Evolutionary conservation across 2,888 invertebrate species (phyloP), one percentile per base, ranked within the genome.

Genomic region (Tetheella fluctuosa): DNA sequence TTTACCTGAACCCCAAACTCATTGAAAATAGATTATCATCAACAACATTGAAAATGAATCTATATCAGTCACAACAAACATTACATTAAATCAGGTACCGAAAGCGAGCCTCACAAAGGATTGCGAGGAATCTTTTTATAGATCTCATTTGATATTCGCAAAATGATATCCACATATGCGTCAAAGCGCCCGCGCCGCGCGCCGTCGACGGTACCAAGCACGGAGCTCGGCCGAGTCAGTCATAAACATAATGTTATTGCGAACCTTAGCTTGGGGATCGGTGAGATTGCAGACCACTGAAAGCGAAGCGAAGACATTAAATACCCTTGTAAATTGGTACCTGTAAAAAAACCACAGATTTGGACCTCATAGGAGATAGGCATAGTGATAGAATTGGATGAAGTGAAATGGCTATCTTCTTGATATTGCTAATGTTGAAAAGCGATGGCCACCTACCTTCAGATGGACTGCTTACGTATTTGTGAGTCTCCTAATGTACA

Each of bases 141-240:
- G 48, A 20, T n/a, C 48, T 48, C 20, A 48, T 48, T 48, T 48
- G 48, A 48, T 17, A 54, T 30, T 54, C 30, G 15, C 25, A 28
- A 8, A 17, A n/a, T 15, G 53, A 28, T 20, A 48, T 48, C 20
- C 20, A 48, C 48, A 48, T 48, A 48, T 48, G 30, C 39, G 52
- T 23, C 10, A 20, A 34, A 15, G 28, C 34, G 39, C 6, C 39
- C n/a, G 39, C 39, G 39, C n/a, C n/a, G 6, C 6, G 10, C n/a
- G 6, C 2, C 20, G 7, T n/a, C 34, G 17, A 61, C 66, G 58
- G 76, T 70, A 65, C 76, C 68, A 66, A 69, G 69, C 73, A 67
- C 74, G 54, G 59, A 61, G 25, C 42, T 25, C 65, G 52, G 39
- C 58, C 62, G 63, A 57, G 56, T 39, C 15, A 55, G 20, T 68